Conservation (phyloP, 2,888 invertebrate genomes). For the Drosophila emarginata region DNA sequence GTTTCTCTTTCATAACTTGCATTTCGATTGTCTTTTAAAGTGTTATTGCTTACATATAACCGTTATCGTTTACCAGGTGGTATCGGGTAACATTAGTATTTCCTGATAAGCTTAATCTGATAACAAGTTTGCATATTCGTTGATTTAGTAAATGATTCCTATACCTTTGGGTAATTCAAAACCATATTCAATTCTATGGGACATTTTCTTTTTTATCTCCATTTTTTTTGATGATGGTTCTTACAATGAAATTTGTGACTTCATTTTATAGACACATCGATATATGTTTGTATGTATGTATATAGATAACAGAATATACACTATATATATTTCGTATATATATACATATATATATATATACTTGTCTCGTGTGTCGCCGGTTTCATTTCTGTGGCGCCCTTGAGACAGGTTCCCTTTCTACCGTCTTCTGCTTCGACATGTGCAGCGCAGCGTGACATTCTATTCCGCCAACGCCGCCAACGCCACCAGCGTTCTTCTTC, state of each 20-base stretch:
- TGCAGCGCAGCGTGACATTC: constrained; percentile 6
- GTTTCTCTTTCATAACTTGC: no score
- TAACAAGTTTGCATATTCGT: not conserved
- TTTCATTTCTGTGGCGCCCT: constrained; percentile 40
- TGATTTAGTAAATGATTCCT: not conserved
- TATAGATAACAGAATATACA: not conserved
- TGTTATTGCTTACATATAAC: no score
- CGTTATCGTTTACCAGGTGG: no score
- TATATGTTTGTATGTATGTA: no score
- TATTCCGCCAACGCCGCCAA: not conserved
- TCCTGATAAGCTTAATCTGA: no score
- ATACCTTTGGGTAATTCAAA: constrained; percentile 2
- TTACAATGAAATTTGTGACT: not conserved
- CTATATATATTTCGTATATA: not conserved
- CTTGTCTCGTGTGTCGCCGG: constrained; percentile 36
- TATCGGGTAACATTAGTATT: no score
- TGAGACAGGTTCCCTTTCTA: constrained; percentile 32
- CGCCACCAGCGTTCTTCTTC: not conserved
- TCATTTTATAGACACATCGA: no score
- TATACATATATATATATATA: not conserved
- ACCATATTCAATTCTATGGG: not conserved
- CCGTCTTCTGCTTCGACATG: constrained; percentile 3
- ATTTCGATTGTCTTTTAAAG: no score
- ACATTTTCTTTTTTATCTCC: no score
- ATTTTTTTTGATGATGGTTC: not conserved